phyloP scores from a whole-genome alignment of 2,888 invertebrate species.

The Dolichomitus sp. region DNA sequence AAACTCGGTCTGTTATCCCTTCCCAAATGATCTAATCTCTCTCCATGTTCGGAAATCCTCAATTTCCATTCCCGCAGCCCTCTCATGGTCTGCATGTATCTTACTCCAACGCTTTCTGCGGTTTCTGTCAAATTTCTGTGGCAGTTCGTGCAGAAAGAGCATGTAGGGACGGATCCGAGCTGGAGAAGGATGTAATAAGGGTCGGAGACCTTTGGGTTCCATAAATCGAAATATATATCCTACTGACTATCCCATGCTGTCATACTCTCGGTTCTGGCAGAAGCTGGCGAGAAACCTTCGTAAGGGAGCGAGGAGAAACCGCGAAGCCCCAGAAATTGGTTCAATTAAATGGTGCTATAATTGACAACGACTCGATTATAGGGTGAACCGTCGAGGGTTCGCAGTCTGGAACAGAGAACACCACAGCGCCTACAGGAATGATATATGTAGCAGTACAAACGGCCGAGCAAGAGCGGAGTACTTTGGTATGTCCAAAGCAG shows the following conservation, averaged over 20 bases:
- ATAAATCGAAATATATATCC: background rate
- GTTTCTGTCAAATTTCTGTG: conserved; percentile 17
- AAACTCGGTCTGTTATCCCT: background rate
- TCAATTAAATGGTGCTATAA: conserved; percentile 74
- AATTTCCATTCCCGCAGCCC: conserved; percentile 2
- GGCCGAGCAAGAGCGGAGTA: conserved; percentile 40
- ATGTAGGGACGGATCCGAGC: background rate
- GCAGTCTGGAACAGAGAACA: conserved; percentile 16
- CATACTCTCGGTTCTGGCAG: background rate
- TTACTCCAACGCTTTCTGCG: background rate
- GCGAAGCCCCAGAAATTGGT: conserved; percentile 65
- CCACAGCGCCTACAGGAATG: conserved; percentile 21
- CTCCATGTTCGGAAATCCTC: conserved; percentile 7
- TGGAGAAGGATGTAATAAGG: background rate
- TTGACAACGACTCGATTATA: conserved; percentile 75
- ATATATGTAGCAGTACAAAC: conserved; percentile 50
- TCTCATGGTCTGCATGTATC: background rate
- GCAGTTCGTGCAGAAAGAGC: conserved; percentile 4
- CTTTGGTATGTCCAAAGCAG: conserved; percentile 1
- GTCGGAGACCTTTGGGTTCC: conserved; percentile 10
- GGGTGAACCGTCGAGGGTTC: conserved; percentile 48
- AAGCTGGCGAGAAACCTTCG: conserved; percentile 11
- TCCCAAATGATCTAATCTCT: conserved; percentile 16
- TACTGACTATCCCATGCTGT: background rate
- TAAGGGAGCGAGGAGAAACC: conserved; percentile 23